Evolutionary conservation across 1,140 invertebrate genomes (phyloP).

Genomic region (Drosophila pseudoananassae): DNA sequence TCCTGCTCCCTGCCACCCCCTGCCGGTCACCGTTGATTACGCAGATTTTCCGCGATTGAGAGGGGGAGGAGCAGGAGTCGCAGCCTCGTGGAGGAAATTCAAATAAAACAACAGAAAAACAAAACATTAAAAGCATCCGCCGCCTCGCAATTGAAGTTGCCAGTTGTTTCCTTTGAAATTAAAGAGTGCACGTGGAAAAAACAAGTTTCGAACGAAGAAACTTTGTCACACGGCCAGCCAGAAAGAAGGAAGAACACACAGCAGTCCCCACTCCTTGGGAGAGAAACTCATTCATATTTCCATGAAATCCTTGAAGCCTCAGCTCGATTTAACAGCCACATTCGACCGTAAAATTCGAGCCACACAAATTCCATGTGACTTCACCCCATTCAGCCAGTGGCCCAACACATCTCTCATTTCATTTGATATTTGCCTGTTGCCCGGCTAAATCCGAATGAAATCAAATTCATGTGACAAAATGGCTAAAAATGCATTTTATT

Average conservation of each 20-base stretch:
- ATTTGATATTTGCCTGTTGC: constrained; percentile 37
- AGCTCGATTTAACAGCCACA: constrained; percentile 47
- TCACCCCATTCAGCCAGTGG: constrained; percentile 29
- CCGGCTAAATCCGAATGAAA: constrained; percentile 48
- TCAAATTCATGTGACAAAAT: constrained; percentile 71
- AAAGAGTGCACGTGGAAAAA: constrained; percentile 32
- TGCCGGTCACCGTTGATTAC: constrained; percentile 49
- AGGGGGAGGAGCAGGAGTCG: neutral
- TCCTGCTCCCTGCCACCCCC: neutral
- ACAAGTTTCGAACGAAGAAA: constrained; percentile 17
- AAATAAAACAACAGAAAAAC: constrained; percentile 56
- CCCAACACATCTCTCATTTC: constrained; percentile 31
- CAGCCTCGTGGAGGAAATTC: constrained; percentile 37
- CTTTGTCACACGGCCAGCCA: constrained; percentile 31
- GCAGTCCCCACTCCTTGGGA: too few species aligned
- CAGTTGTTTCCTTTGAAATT: constrained; percentile 50
- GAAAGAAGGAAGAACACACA: constrained; percentile 4
- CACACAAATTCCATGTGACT: constrained; percentile 44
- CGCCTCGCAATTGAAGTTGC: constrained; percentile 46
- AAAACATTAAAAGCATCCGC: constrained; percentile 67
- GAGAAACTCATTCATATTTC: constrained; percentile 35
- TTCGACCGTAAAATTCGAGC: constrained; percentile 41
- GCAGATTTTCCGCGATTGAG: constrained; percentile 26
- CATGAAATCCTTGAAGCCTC: constrained; percentile 13
- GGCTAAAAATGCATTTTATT: constrained; percentile 65